These are phyloP conservation scores for Patagioenas fasciata DNA, from an alignment of 2,113 vertebrate species.

Conservation along the genomic window DNA sequence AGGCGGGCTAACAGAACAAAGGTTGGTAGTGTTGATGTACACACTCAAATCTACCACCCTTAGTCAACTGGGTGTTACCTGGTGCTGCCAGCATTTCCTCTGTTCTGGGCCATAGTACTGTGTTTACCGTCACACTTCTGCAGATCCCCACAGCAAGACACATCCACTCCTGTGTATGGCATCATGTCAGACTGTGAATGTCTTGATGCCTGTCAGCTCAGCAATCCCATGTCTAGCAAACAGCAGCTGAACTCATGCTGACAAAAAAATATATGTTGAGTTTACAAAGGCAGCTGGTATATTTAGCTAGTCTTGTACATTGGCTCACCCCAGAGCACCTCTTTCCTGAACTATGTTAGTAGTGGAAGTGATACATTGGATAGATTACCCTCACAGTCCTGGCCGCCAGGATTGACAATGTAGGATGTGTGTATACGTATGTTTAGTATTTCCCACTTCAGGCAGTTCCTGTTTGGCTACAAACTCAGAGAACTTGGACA, in stretches of 20 bases:
- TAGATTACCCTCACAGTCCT: background rate
- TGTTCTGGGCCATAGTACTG: fast-evolving
- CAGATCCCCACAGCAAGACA: fast-evolving
- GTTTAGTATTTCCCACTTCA: background rate
- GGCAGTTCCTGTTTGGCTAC: background rate
- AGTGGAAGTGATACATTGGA: background rate
- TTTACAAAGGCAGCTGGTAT: background rate
- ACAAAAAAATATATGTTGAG: background rate
- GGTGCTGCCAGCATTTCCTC: background rate
- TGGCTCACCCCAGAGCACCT: background rate
- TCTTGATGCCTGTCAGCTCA: background rate
- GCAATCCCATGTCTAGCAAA: background rate
- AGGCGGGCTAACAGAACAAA: background rate
- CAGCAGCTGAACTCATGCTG: background rate
- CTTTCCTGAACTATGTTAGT: background rate
- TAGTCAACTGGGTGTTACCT: background rate
- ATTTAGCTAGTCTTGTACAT: background rate
- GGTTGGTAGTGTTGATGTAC: background rate
- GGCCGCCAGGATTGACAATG: background rate
- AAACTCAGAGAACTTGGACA: background rate
- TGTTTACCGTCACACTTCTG: background rate
- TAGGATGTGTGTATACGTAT: background rate
- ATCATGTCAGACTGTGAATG: background rate
- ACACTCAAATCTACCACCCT: background rate
- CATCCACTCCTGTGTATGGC: fast-evolving